These are phyloP conservation scores for Eilema caniola DNA, from an alignment of 2,888 invertebrate genomes.

Conservation along the genomic window DNA sequence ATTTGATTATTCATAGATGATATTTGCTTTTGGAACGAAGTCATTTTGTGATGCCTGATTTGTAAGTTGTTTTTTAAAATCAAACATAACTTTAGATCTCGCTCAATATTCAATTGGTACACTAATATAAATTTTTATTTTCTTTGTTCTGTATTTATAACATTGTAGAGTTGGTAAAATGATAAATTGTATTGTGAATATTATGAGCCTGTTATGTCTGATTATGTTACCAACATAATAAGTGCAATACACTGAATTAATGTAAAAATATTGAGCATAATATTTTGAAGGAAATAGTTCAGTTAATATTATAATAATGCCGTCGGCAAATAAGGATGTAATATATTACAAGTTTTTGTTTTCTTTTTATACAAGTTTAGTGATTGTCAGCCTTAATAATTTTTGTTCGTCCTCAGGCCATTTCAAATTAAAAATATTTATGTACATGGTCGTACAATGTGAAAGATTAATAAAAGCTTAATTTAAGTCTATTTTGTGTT, in stretches of 20 bases:
- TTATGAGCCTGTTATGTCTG: not conserved
- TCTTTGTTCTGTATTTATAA: too few species aligned
- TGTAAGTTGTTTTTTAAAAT: too few species aligned
- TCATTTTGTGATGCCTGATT: not conserved
- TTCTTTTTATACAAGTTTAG: conserved; percentile 32
- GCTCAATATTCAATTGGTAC: too few species aligned
- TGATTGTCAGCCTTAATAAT: conserved; percentile 54
- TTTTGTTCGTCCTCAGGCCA: conserved; percentile 60
- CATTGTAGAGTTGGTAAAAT: not conserved
- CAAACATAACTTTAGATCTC: too few species aligned
- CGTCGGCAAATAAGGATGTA: not conserved
- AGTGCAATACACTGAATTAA: too few species aligned
- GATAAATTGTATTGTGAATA: not conserved
- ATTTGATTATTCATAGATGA: not conserved
- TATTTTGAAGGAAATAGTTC: not conserved
- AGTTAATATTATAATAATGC: not conserved
- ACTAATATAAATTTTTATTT: too few species aligned
- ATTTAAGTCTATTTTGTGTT: conserved; percentile 48
- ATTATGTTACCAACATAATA: too few species aligned
- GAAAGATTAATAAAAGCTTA: conserved; percentile 69
- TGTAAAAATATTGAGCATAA: too few species aligned
- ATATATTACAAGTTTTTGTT: not conserved
- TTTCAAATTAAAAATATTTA: conserved; percentile 55
- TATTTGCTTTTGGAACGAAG: too few species aligned
- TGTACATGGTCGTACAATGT: conserved; percentile 65